A percentile compares a stretch with the other conserved stretches of the same genome.
Conservation (phyloP, 2,888 invertebrate species). For the Coronaproctus castanopsis region DNA sequence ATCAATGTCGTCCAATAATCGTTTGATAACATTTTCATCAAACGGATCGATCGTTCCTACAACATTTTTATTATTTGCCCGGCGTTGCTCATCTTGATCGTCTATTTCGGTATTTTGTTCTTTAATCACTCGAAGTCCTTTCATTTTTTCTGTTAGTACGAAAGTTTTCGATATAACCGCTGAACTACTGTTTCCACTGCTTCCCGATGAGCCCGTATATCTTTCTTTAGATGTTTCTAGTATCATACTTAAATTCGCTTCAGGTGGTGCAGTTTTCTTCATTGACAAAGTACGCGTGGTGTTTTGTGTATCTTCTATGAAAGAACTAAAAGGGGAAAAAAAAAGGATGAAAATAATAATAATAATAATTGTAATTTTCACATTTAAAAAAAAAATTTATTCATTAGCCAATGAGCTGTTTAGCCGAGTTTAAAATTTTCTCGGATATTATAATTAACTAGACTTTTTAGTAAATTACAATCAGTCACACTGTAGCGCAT, state of each 20-base stretch:
- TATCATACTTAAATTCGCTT: constrained; percentile 32
- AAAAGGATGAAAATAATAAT: too few relatives aligned
- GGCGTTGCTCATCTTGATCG: neutral
- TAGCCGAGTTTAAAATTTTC: too few relatives aligned
- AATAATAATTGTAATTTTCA: neutral
- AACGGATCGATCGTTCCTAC: constrained; percentile 49
- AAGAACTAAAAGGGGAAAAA: neutral
- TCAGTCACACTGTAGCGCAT: too few relatives aligned
- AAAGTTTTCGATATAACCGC: constrained; percentile 6
- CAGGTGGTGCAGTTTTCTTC: neutral
- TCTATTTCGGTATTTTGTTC: constrained; percentile 1
- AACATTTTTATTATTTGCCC: neutral
- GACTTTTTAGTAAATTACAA: too few relatives aligned
- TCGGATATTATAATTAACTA: too few relatives aligned
- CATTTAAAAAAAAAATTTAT: neutral
- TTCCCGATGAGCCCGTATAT: constrained; percentile 25
- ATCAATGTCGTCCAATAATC: constrained; percentile 43
- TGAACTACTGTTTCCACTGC: neutral
- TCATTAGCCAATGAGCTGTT: too few relatives aligned
- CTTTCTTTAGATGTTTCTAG: constrained; percentile 42
- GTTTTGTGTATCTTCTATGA: neutral
- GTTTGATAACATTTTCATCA: constrained; percentile 42
- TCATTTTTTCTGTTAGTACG: neutral
- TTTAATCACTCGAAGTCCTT: neutral
- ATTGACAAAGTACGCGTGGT: neutral